phyloP scores from a whole-genome alignment of 2,888 invertebrate species.

The Melieria omissa region DNA sequence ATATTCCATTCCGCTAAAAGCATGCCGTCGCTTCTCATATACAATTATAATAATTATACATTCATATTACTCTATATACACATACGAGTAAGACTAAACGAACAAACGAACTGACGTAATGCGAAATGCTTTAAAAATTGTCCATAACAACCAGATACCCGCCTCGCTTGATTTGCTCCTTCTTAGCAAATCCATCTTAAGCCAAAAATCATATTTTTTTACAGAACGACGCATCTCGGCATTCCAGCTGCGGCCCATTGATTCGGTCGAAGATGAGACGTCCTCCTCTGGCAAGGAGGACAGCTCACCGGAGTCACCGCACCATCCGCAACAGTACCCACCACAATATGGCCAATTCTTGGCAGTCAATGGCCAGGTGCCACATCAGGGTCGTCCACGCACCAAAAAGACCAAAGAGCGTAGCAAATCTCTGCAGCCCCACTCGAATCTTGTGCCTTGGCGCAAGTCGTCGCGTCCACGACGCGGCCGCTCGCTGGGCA shows the following conservation, averaged over 20 bases:
- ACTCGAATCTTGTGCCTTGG: slow-evolving; percentile 63
- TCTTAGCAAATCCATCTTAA: no score
- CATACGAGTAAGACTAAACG: no score
- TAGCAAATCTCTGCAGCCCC: slow-evolving; percentile 65
- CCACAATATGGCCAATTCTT: slow-evolving; percentile 58
- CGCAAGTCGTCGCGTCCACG: slow-evolving; percentile 62
- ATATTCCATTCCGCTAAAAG: no score
- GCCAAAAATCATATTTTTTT: slow-evolving; percentile 32
- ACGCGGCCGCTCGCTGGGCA: slow-evolving; percentile 68
- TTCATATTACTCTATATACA: no score
- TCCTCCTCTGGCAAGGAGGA: slow-evolving; percentile 65
- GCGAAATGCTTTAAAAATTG: no score
- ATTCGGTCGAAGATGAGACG: slow-evolving; percentile 64
- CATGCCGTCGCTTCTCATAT: no score
- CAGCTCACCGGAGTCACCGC: slow-evolving; percentile 62
- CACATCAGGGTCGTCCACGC: slow-evolving; percentile 61
- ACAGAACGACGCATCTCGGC: slow-evolving; percentile 65
- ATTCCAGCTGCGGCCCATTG: slow-evolving; percentile 62
- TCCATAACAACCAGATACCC: no score
- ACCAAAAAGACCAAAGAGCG: slow-evolving; percentile 61
- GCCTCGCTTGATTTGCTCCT: no score
- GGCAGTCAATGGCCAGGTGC: slow-evolving; percentile 55
- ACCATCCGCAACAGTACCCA: slow-evolving; percentile 45
- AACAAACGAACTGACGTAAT: no score
- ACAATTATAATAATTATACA: no score